Evolutionary conservation across 2,888 invertebrate species (phyloP).

Genomic region (Drosophila stalkeri): DNA sequence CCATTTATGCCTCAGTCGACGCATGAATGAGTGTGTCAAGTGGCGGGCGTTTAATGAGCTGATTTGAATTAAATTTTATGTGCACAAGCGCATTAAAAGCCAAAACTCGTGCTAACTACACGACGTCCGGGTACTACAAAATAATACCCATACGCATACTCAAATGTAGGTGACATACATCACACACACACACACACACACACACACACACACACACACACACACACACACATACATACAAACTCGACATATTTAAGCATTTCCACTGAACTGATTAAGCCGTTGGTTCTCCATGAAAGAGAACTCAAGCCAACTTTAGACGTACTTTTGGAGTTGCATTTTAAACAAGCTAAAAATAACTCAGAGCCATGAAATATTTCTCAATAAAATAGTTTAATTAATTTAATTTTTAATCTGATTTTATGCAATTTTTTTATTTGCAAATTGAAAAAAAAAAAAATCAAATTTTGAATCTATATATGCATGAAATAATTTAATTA

Average conservation of each 20-base stretch:
- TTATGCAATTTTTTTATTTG: background rate
- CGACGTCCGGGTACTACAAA: conserved; percentile 8
- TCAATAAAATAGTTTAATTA: background rate
- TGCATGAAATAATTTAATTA: background rate
- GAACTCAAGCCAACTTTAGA: background rate
- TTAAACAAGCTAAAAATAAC: background rate
- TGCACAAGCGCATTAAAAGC: conserved; percentile 70
- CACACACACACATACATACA: background rate
- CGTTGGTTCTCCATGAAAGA: background rate
- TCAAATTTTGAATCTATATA: background rate
- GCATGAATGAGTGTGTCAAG: conserved; percentile 67
- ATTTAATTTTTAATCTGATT: background rate
- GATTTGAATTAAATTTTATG: conserved; percentile 78
- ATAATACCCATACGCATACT: conserved; percentile 5
- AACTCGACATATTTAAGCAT: conserved; percentile 1
- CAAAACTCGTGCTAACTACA: conserved; percentile 46
- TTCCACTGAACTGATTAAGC: conserved; percentile 19
- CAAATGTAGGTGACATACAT: conserved; percentile 20
- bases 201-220: background rate
- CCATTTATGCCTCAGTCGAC: conserved; percentile 48
- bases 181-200: background rate
- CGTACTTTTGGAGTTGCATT: background rate
- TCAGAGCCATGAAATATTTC: background rate
- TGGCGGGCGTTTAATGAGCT: conserved; percentile 76
- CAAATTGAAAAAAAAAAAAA: background rate